Conservation (phyloP, 2,113 vertebrate species). For the Hippocampus guttulatus region DNA sequence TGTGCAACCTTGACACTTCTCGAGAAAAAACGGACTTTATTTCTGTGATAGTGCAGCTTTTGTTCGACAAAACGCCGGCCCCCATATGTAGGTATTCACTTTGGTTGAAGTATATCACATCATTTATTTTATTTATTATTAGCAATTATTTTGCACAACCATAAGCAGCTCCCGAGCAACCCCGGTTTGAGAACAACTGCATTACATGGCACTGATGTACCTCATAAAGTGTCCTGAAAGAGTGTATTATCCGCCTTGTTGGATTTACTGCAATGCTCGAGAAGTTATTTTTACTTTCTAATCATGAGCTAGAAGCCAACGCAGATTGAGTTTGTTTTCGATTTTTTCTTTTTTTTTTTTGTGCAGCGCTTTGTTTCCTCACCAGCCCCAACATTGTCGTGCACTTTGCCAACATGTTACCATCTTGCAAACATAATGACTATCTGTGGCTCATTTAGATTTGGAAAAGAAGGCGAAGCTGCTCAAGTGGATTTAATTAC, state of each 20-base stretch:
- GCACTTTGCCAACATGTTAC: neutral
- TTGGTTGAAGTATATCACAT: neutral
- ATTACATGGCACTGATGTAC: neutral
- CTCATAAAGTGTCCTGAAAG: neutral
- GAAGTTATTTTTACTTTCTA: constrained; percentile 8
- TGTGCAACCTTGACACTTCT: neutral
- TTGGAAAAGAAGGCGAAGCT: neutral
- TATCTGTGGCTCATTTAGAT: neutral
- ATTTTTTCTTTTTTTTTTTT: neutral
- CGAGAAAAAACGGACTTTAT: no score
- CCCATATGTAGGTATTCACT: neutral
- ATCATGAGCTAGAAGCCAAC: neutral
- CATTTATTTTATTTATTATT: no score
- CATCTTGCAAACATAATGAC: constrained; percentile 5
- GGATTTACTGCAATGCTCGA: neutral
- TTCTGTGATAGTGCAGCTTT: no score
- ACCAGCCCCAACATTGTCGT: neutral
- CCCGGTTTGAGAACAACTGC: neutral
- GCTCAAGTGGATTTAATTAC: constrained; percentile 1
- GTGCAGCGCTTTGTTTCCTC: neutral
- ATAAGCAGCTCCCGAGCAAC: neutral
- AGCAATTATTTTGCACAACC: neutral
- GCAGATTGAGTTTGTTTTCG: neutral
- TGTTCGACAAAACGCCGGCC: no score
- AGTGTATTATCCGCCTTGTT: neutral